phyloP scores from a whole-genome alignment of 2,797 vertebrate genomes.

The Megalops cyprinoides region DNA sequence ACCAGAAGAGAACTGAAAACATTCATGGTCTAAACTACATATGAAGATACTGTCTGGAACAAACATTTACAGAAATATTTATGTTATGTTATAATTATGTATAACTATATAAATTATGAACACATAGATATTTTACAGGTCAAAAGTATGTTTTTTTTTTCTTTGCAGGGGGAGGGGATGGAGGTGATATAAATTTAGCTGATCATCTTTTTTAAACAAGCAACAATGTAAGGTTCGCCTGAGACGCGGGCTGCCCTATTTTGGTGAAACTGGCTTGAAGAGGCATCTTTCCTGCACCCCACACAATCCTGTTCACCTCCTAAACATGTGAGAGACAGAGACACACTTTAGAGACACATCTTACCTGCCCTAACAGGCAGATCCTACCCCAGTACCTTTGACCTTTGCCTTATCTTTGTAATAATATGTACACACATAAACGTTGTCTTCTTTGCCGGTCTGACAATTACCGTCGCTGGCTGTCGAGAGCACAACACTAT shows the following conservation, averaged over 20 bases:
- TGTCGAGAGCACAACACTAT: neutral
- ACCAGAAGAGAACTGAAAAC: neutral
- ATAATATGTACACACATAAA: slow-evolving; percentile 16
- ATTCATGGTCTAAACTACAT: neutral
- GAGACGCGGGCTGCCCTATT: neutral
- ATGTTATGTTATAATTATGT: slow-evolving; percentile 74
- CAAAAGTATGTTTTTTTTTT: slow-evolving; percentile 55
- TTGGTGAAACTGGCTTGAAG: neutral
- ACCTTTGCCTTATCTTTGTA: slow-evolving; percentile 11
- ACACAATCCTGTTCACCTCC: neutral
- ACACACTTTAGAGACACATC: slow-evolving; percentile 8
- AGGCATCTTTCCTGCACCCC: neutral
- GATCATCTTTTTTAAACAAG: slow-evolving; percentile 15
- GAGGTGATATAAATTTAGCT: slow-evolving; percentile 9
- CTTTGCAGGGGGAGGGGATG: too few relatives aligned
- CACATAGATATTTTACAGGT: slow-evolving; percentile 64
- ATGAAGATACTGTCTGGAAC: slow-evolving; percentile 24
- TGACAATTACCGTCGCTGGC: neutral
- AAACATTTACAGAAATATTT: slow-evolving; percentile 52
- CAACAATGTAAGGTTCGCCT: neutral
- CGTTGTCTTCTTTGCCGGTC: neutral
- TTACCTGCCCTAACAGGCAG: neutral
- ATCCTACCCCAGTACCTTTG: slow-evolving; percentile 14
- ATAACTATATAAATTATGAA: slow-evolving; percentile 71
- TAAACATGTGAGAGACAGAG: neutral